phyloP scores from a whole-genome alignment of 1,140 invertebrate species.

The Diploscapter pachys region DNA sequence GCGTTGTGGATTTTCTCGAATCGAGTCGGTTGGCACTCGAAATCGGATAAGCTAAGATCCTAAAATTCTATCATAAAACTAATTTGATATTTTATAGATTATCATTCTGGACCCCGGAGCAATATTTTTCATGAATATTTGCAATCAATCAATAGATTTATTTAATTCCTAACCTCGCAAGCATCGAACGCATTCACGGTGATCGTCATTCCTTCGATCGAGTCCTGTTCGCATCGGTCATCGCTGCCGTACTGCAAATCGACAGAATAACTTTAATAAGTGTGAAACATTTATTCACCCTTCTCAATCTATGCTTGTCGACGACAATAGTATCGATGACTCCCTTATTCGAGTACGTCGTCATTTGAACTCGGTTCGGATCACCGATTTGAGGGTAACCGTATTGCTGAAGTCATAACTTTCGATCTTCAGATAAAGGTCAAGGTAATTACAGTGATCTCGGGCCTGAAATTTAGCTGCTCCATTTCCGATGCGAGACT shows the following conservation, averaged over 20 bases:
- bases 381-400: constrained; percentile 29
- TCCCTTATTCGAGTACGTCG: constrained; percentile 15
- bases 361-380: constrained; percentile 16
- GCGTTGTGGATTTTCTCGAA: constrained; percentile 13
- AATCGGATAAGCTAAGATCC: constrained; percentile 13
- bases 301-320: neutral
- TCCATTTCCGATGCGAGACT: constrained; percentile 23
- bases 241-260: neutral
- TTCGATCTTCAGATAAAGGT: neutral
- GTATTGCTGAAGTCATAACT: constrained; percentile 9
- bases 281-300: constrained; percentile 15
- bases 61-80: neutral
- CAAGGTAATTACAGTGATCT: neutral
- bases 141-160: constrained; percentile 5
- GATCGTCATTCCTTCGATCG: constrained; percentile 27
- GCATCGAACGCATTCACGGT: constrained; percentile 28
- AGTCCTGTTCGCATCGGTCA: constrained; percentile 21
- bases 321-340: constrained; percentile 3
- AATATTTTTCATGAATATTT: constrained; percentile 5
- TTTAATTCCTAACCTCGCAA: constrained; percentile 16
- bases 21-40: constrained; percentile 1
- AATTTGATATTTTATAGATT: neutral
- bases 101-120: neutral
- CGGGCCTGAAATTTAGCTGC: constrained; percentile 20
- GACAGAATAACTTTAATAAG: constrained; percentile 8